Evolutionary conservation across 2,888 invertebrate genomes (phyloP), one percentile per base, ranked within the genome.

Genomic region (Fissipunctia ypsillon): DNA sequence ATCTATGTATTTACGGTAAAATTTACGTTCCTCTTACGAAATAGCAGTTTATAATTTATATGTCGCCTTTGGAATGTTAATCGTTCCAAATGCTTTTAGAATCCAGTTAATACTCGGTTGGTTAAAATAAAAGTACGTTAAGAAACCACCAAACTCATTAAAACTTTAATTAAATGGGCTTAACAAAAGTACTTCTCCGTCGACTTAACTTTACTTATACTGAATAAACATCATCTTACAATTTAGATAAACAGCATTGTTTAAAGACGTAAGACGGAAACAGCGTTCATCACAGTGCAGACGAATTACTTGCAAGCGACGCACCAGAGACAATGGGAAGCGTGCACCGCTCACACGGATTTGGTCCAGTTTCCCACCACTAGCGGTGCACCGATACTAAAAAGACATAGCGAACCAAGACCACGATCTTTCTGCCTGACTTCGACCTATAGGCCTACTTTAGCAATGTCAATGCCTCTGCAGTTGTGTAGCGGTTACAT

Each of bases 341-440:
- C 80, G 78, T 80, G 80, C 80, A 67, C 31, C 28, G 41, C 41
- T 78, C 73, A 83, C 83, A 84, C 87, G 81, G 75, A 81, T 76
- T 79, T 83, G 85, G 68, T 75, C 87, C 69, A 87, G 74, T 76
- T 84, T 78, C 70, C 45, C 45, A 66, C 48, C 65, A 22, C 59
- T 68, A 64, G 31, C 76, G 68, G 71, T 69, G 67, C 69, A 57
- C 72, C 65, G 54, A 65, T 77, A 67, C 56, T 65, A 73, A 69
- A 73, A 76, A 66, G 64, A 41, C 63, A 57, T 59, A 65, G 60
- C 41, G 57, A 61, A 57, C 61, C 71, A 66, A 75, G 67, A 52
- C 78, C 75, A 76, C 76, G 70, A 75, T 78, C 69, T 72, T 69
- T 68, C 43, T 76, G 56, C 75, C 69, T 69, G 54, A 63, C 72